These are phyloP conservation scores for Drosophila paulistorum DNA, from an alignment of 1,140 invertebrate genomes.

Conservation along the genomic window DNA sequence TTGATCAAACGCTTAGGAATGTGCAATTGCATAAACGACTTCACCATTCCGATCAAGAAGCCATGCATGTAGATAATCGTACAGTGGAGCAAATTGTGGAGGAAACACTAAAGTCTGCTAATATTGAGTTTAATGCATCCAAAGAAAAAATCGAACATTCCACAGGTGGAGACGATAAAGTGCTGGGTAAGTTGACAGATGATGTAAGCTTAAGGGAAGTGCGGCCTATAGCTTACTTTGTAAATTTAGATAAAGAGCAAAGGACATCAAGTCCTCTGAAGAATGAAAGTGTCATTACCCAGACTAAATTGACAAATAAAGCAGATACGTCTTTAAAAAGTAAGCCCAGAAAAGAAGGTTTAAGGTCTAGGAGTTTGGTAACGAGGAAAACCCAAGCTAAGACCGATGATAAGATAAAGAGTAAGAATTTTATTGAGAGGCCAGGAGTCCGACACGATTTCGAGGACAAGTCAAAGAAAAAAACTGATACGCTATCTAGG, in stretches of 20 bases:
- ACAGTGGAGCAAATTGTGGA: conserved; percentile 64
- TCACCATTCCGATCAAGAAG: conserved; percentile 2
- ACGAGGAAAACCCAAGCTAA: conserved; percentile 23
- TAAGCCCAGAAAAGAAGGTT: conserved; percentile 6
- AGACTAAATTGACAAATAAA: conserved; percentile 31
- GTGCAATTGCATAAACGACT: conserved; percentile 29
- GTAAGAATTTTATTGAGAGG: conserved; percentile 23
- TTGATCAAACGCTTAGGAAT: conserved; percentile 57
- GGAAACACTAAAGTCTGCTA: conserved; percentile 57
- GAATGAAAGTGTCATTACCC: conserved; percentile 19
- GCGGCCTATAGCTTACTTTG: conserved; percentile 69
- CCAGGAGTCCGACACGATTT: background rate
- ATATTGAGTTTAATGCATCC: background rate
- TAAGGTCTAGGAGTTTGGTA: background rate
- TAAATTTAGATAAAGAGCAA: conserved; percentile 56
- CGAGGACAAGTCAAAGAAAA: conserved; percentile 33
- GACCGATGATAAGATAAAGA: conserved; percentile 28
- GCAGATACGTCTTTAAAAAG: background rate
- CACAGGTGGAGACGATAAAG: background rate
- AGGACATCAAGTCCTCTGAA: conserved; percentile 8
- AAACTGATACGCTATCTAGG: conserved; percentile 30
- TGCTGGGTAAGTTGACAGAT: background rate
- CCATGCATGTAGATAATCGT: conserved; percentile 22
- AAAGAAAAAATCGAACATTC: background rate
- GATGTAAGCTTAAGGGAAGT: conserved; percentile 44